Evolutionary conservation across 2,888 invertebrate species (phyloP).

Genomic region (Rhagium mordax): DNA sequence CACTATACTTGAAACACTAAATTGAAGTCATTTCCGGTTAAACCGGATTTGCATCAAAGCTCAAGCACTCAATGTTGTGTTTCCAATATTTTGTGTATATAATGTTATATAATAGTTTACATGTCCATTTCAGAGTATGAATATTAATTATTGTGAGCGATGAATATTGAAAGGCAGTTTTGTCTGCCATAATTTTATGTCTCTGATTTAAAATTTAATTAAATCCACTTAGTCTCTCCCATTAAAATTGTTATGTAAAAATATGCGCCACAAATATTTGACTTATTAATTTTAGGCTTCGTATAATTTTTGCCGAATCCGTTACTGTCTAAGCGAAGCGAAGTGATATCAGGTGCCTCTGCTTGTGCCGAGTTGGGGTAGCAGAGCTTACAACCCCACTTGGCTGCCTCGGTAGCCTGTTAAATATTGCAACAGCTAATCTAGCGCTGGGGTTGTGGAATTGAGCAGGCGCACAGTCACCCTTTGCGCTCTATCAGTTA

Average conservation of each 20-base stretch:
- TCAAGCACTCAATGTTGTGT: no score
- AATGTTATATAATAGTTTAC: no score
- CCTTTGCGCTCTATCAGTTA: constrained; percentile 56
- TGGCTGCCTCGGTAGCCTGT: constrained; percentile 57
- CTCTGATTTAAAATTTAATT: background rate
- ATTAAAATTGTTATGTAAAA: constrained; percentile 26
- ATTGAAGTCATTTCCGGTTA: no score
- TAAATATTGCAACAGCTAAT: constrained; percentile 68
- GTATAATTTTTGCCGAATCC: constrained; percentile 33
- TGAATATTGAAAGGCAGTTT: background rate
- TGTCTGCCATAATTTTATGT: background rate
- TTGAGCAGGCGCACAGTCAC: constrained; percentile 59
- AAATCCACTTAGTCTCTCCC: background rate
- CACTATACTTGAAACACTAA: no score
- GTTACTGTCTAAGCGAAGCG: constrained; percentile 25
- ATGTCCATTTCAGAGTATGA: no score
- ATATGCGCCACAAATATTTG: constrained; percentile 34
- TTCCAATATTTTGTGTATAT: no score
- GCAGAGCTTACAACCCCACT: constrained; percentile 55
- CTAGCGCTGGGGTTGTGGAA: constrained; percentile 61
- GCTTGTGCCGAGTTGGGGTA: constrained; percentile 44
- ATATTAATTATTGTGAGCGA: no score
- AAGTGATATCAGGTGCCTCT: constrained; percentile 47
- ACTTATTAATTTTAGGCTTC: constrained; percentile 33
- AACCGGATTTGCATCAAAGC: no score